Evolutionary conservation across 2,888 invertebrate genomes (phyloP).

Genomic region (Epiblema foenella): DNA sequence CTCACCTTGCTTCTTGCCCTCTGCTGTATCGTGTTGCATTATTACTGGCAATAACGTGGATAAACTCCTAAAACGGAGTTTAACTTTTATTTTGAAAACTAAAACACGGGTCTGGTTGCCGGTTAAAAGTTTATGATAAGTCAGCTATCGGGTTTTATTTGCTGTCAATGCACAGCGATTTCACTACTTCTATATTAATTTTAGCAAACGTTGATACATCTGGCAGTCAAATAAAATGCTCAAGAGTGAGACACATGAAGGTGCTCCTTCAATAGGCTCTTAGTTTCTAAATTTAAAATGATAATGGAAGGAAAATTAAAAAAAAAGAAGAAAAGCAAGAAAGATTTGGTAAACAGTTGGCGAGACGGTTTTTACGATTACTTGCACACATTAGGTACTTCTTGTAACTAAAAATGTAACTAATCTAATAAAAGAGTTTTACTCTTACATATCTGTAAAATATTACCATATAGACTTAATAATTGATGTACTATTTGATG

Average conservation of each 20-base stretch:
- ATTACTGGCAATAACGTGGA: constrained; percentile 56
- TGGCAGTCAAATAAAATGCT: neutral
- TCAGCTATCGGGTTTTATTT: constrained; percentile 12
- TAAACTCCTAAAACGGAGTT: constrained; percentile 46
- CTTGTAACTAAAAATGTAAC: too few relatives aligned
- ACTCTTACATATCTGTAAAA: too few relatives aligned
- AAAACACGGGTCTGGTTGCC: constrained; percentile 26
- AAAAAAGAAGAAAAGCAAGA: too few relatives aligned
- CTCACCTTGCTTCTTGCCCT: constrained; percentile 66
- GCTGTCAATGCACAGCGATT: constrained; percentile 4
- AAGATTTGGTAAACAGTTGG: too few relatives aligned
- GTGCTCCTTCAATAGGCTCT: too few relatives aligned
- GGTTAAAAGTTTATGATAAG: constrained; percentile 1
- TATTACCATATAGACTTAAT: too few relatives aligned
- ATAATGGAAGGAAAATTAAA: too few relatives aligned
- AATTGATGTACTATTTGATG: neutral
- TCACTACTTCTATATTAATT: neutral
- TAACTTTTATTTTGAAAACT: constrained; percentile 37
- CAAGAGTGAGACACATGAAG: neutral
- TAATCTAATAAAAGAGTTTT: too few relatives aligned
- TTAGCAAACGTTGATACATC: too few relatives aligned
- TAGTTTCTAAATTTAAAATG: neutral
- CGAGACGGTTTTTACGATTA: too few relatives aligned
- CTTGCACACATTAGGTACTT: too few relatives aligned
- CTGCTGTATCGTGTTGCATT: constrained; percentile 62